Evolutionary conservation across 2,113 vertebrate genomes (phyloP), one percentile per base, ranked within the genome.

Genomic region (Pampusana beccarii): DNA sequence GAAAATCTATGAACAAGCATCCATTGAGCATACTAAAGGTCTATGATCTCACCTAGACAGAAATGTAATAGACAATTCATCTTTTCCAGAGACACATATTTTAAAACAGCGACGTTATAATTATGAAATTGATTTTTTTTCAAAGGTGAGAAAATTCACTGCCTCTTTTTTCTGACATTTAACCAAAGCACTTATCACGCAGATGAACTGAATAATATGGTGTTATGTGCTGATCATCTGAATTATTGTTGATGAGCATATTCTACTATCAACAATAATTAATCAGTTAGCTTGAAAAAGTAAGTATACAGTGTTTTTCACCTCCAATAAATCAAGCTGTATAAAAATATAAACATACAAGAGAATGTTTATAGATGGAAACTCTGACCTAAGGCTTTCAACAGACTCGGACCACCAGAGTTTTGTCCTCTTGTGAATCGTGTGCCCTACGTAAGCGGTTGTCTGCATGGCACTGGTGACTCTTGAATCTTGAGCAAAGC

Each of bases 331-430:
- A 97, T 97, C 96, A 96, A 84, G 33, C 58, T 89, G 77, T 13
- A 56, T 79, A 61, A 89, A 69, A 96, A 23, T 50, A 80, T 95
- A 96, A 96, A 97, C 93, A 96, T 1, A 2, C 61, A 46, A 66
- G 84, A 25, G 62, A 94, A 58, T 93, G 93, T 97, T 97, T 96
- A 96, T 77, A 96, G 91, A 95, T 87, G 93, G 88, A 96, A 96
- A 93, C 54, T 93, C 61, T 95, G 95, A 95, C 93, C 91, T 46
- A 94, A 94, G 80, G 80, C 77, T 96, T 85, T 85, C 69, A 91
- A 54, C 91, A 97, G 83, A 48, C 74, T 87, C 54, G 58, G 96
- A 96, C 96, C 96, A 96, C 96, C 93, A 0, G 88, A 72, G 92
- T 82, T 97, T 56, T 60, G 72, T 82, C 80, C 61, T 58, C 57